Base-by-base conservation (phyloP, 2,797 vertebrate genomes). In the Chiropotes sagulatus region DNA sequence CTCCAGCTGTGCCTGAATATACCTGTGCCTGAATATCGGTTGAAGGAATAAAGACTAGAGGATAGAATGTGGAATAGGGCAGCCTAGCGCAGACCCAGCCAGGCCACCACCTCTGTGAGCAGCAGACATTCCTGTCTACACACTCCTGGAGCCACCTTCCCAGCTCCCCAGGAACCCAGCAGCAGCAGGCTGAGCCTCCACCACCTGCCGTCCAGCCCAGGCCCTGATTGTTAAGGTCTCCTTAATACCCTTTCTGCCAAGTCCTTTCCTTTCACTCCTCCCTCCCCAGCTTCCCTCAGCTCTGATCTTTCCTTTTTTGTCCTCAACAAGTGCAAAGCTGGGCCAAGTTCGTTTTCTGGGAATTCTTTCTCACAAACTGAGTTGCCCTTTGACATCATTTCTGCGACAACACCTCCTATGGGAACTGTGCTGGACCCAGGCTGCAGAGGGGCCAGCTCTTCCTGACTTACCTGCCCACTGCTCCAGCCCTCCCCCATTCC, bases 401-500 rank as follows among this genome's bases (percentile, higher is more conserved):
- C 82, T 58, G 22, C 20, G 7, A 8, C 10, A 57, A 58, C 20
- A 10, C 41, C 24, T 22, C 26, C 13, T 4, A 7, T 2, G 3
- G 54, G 22, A 6, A 8, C 30, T 4, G 1, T 4, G 2, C 73
- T 9, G 28, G 41, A 26, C 50, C 50, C 36, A 50, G 83, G 54
- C 67, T 6, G 4, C 33, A 0, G 54, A 19, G 67, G 28, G 33
- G 83, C 48, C 26, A 2, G 5, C 26, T 76, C 30, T 64, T 36
- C 44, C 78, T 10, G 7, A 30, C 48, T 78, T 33, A 33, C 9
- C 87, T 94, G 85, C 46, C 83, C 22, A 3, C 6, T 4, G 54
- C 36, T 36, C 0, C 20, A 19, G 13, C 44, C 7, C 0, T 72
- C 24, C 52, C 33, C 6, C 0, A 6, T 24, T 44, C n/a, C 26